These are phyloP conservation scores for Drosophila fulvimacula DNA, from an alignment of 2,888 invertebrate genomes.

Conservation along the genomic window DNA sequence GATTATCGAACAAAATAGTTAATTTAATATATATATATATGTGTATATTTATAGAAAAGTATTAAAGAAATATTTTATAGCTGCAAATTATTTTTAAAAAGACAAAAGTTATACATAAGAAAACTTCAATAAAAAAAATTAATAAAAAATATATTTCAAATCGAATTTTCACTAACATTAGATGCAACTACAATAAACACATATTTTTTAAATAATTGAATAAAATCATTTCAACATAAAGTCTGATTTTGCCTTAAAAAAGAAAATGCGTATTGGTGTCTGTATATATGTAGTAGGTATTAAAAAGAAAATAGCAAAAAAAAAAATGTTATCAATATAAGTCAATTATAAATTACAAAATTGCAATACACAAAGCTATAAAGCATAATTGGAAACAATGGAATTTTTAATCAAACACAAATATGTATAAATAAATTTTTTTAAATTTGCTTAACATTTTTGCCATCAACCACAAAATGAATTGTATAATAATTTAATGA, in stretches of 20 bases:
- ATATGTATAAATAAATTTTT: conserved; percentile 21
- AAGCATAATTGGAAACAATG: not conserved
- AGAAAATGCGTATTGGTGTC: not conserved
- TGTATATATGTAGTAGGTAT: not conserved
- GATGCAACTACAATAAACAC: not conserved
- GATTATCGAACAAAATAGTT: too few relatives aligned
- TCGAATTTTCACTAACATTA: too few relatives aligned
- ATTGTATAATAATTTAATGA: conserved; percentile 65
- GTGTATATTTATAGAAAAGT: too few relatives aligned
- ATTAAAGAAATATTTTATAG: too few relatives aligned
- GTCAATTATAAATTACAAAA: not conserved
- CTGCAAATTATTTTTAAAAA: too few relatives aligned
- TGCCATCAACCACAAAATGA: conserved; percentile 46
- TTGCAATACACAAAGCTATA: too few relatives aligned
- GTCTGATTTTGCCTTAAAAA: too few relatives aligned
- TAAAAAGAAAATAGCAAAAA: not conserved
- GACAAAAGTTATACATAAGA: too few relatives aligned
- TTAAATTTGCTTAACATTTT: conserved; percentile 11
- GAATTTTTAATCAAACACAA: conserved; percentile 11
- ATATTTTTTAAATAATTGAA: not conserved
- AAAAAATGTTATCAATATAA: not conserved
- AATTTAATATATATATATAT: too few relatives aligned
- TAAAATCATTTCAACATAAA: not conserved
- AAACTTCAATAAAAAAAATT: too few relatives aligned
- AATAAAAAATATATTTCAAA: too few relatives aligned